Base-by-base conservation (phyloP, 2,113 vertebrate species). In the Toxostoma redivivum region DNA sequence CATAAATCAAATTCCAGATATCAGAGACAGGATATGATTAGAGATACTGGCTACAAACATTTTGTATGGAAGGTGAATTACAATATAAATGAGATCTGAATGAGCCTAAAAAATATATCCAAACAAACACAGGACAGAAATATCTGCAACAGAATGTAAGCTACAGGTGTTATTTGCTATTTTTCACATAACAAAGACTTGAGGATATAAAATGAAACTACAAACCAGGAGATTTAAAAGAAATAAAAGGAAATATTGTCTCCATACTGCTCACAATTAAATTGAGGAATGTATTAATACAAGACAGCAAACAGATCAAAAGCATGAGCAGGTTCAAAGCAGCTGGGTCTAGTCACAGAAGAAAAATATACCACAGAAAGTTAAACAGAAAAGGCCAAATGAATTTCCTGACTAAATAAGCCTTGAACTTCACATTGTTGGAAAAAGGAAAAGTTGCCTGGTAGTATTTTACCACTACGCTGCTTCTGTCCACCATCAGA, bases 41-140 rank as follows among this genome's bases (percentile, higher is more conserved):
- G 38, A 47, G 4, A 71, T 33, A 23, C 5, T 44, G 16, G 10
- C 56, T 64, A 74, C 12, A 18, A 50, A 44, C 8, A 42, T 30
- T 62, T 70, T 0, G 0, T 35, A 70, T 18, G 14, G 14, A 89
- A 84, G 24, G 28, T 0, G 0, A 47, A 85, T 64, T 18, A 67
- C 11, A 45, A 40, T 8, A 16, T 53, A 79, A 60, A 35, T 0
- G 50, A 69, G 25, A 76, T 30, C 1, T 67, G 45, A 80, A 69
- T 45, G 15, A 73, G 15, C 18, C 50, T 72, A 5, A 57, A 90
- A 90, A 62, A 42, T 2, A 51, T 42, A 71, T 17, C 15, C 48
- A 64, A 74, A 74, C 38, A 89, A 81, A 79, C 5, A 67, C 0
- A 4, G 25, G 19, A 66, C 30, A 89, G 51, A 89, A 87, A 31